Evolutionary conservation across 2,888 invertebrate genomes (phyloP).

Genomic region (Scaeva pyrastri): DNA sequence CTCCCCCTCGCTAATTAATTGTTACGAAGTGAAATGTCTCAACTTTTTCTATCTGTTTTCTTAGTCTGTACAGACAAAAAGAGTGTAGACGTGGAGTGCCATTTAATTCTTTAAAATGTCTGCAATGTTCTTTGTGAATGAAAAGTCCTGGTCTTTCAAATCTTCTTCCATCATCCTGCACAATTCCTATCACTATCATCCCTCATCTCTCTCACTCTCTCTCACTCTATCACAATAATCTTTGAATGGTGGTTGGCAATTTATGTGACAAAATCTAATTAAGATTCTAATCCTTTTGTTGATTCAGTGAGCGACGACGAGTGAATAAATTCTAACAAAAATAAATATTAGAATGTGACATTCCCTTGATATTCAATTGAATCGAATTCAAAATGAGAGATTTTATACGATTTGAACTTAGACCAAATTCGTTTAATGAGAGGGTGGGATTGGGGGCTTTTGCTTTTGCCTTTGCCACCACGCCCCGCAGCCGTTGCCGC

Average conservation of each 20-base stretch:
- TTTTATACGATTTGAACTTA: constrained; percentile 33
- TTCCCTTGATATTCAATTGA: constrained; percentile 48
- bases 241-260: constrained; percentile 38
- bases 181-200: background rate
- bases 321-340: constrained; percentile 34
- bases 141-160: constrained; percentile 15
- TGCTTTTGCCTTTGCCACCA: background rate
- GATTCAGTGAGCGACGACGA: constrained; percentile 57
- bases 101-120: constrained; percentile 31
- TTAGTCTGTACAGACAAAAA: background rate
- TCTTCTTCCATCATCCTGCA: background rate
- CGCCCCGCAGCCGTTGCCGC: no score
- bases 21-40: constrained; percentile 66
- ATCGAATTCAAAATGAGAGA: constrained; percentile 36
- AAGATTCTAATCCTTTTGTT: constrained; percentile 72
- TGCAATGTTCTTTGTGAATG: constrained; percentile 1
- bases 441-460: background rate
- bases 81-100: constrained; percentile 8
- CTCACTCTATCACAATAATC: constrained; percentile 21
- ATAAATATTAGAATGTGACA: constrained; percentile 40
- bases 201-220: no score
- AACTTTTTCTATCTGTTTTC: constrained; percentile 37
- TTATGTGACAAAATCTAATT: constrained; percentile 64
- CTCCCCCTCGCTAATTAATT: constrained; percentile 60
- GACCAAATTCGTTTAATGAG: constrained; percentile 15